A percentile compares a stretch with the other conserved stretches of the same genome.
Evolutionary conservation across 2,888 invertebrate species (phyloP).

Genomic region (Apodemia mormo): DNA sequence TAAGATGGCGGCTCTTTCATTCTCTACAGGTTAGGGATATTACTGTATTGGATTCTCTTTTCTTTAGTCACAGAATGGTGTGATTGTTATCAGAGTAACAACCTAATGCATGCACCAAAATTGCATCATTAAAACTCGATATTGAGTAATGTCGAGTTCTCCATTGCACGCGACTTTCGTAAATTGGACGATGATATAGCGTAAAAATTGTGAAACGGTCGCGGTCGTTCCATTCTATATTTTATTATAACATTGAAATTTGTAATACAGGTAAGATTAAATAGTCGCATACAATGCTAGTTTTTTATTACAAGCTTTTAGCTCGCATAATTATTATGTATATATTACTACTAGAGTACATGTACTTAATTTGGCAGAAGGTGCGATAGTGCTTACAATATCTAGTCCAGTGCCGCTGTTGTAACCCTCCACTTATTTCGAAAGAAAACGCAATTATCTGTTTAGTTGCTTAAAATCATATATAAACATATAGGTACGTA

Average conservation of each 20-base stretch:
- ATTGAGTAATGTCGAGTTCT: constrained; percentile 17
- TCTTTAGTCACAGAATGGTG: not conserved
- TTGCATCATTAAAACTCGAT: constrained; percentile 15
- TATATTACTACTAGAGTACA: too few relatives aligned
- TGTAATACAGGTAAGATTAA: not conserved
- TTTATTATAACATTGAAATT: constrained; percentile 12
- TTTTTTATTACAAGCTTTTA: not conserved
- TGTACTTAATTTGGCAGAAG: too few relatives aligned
- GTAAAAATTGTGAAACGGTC: constrained; percentile 66
- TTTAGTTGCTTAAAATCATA: too few relatives aligned
- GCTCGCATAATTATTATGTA: too few relatives aligned
- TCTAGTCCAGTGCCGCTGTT: too few relatives aligned
- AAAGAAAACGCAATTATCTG: too few relatives aligned
- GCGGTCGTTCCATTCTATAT: constrained; percentile 47
- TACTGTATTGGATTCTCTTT: not conserved
- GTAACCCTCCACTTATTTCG: too few relatives aligned
- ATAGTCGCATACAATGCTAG: not conserved
- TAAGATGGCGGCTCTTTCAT: too few relatives aligned
- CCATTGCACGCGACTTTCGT: constrained; percentile 52
- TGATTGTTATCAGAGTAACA: constrained; percentile 6
- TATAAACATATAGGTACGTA: too few relatives aligned
- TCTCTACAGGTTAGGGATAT: too few relatives aligned
- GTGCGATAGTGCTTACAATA: too few relatives aligned
- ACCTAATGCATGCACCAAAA: constrained; percentile 9
- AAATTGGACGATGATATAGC: constrained; percentile 64